Evolutionary conservation across 2,113 vertebrate species (phyloP).

Genomic region (Ibidorhyncha struthersii): DNA sequence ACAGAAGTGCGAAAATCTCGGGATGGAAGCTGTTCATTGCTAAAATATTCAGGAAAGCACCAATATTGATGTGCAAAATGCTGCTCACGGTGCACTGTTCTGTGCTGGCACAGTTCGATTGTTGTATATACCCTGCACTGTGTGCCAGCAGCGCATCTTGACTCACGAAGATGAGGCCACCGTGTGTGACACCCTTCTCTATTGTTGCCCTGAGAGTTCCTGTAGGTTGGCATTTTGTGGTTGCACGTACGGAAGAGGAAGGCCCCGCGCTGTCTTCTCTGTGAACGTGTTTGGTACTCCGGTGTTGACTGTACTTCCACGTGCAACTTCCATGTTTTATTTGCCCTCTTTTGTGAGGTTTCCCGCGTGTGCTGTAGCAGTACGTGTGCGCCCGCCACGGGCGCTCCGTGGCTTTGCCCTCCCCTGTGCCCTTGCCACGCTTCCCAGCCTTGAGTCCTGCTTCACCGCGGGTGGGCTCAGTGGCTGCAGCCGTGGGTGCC

Average conservation of each 20-base stretch:
- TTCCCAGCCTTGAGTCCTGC: background rate
- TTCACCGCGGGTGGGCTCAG: background rate
- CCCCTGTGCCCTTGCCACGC: background rate
- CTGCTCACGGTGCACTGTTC: accelerated
- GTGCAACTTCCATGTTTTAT: accelerated
- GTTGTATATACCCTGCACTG: accelerated
- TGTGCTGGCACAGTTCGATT: too few relatives aligned
- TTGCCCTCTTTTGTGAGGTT: accelerated
- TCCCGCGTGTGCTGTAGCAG: accelerated
- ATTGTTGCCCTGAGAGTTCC: background rate
- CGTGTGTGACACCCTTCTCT: accelerated
- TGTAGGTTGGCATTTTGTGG: background rate
- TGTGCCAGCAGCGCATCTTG: background rate
- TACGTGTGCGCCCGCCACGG: accelerated
- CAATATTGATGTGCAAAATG: accelerated
- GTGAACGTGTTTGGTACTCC: accelerated
- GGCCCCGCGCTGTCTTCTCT: background rate
- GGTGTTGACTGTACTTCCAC: accelerated
- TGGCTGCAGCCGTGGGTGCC: too few relatives aligned
- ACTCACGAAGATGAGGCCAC: background rate
- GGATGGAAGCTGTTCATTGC: background rate
- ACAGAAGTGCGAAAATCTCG: background rate
- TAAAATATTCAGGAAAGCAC: background rate
- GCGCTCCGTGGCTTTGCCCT: accelerated
- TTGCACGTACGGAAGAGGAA: accelerated